A percentile compares a stretch with the other conserved stretches of the same genome.
These are phyloP conservation scores for Leptoclinus maculatus DNA, from an alignment of 2,797 vertebrate genomes.

Conservation along the genomic window DNA sequence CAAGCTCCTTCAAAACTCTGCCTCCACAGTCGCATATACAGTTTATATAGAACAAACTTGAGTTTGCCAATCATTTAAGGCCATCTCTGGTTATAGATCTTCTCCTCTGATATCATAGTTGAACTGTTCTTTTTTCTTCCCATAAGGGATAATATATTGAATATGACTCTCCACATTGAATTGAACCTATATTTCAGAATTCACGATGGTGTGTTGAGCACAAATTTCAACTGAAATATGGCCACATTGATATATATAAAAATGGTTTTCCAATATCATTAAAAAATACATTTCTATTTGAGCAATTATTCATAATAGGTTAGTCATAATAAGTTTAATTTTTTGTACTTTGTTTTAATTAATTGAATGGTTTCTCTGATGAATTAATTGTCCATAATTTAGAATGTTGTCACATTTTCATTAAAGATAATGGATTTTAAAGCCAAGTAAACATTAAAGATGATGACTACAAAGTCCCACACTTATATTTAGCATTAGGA, in stretches of 20 bases:
- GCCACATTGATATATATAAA: neutral
- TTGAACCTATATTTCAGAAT: slow-evolving; percentile 18
- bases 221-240: neutral
- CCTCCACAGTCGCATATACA: neutral
- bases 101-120: neutral
- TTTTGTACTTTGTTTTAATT: slow-evolving; percentile 4
- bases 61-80: neutral
- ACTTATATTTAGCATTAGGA: slow-evolving; percentile 29
- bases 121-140: neutral
- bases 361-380: neutral
- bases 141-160: slow-evolving; percentile 12
- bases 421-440: neutral
- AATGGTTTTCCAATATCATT: neutral
- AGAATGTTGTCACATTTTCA: neutral
- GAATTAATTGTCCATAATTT: neutral
- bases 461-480: no score
- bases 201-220: neutral
- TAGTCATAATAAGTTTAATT: neutral
- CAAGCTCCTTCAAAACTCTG: neutral
- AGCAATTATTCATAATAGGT: neutral
- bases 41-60: neutral
- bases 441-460: slow-evolving; percentile 1
- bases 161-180: neutral
- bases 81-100: neutral
- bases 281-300: neutral